phyloP scores from a whole-genome alignment of 2,113 vertebrate genomes.

The Actenoides lindsayi region DNA sequence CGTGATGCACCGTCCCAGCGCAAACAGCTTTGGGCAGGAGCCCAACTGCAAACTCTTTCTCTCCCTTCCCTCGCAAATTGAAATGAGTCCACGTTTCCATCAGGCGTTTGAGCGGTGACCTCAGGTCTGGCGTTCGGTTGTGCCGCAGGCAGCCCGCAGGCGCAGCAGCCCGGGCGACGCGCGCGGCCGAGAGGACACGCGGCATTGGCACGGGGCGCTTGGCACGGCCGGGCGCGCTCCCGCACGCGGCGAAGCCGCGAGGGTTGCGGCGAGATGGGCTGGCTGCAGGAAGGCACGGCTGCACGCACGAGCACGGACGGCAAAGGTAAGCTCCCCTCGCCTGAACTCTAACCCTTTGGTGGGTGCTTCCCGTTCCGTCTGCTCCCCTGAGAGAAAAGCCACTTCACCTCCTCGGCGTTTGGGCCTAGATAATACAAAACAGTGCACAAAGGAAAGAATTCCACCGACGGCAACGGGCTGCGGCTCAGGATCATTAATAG shows the following conservation, averaged over 20 bases:
- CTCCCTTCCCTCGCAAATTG: not conserved
- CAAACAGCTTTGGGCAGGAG: not conserved
- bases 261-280: accelerated
- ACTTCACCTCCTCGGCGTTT: accelerated
- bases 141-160: not conserved
- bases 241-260: not conserved
- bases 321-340: not conserved
- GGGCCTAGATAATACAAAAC: not conserved
- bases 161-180: not conserved
- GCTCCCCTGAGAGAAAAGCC: not conserved
- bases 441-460: not conserved
- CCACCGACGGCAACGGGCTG: not conserved
- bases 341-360: not conserved
- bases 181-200: accelerated
- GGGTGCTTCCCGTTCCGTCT: not conserved
- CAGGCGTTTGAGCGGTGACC: not conserved
- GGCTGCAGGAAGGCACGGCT: not conserved
- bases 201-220: accelerated
- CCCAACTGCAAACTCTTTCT: not conserved
- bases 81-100: not conserved
- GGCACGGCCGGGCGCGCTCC: not conserved
- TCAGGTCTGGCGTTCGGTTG: not conserved
- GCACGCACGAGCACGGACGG: accelerated
- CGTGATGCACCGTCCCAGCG: not conserved
- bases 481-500: not conserved